Conservation (phyloP, 2,888 invertebrate genomes). For the Fissipunctia ypsillon region DNA sequence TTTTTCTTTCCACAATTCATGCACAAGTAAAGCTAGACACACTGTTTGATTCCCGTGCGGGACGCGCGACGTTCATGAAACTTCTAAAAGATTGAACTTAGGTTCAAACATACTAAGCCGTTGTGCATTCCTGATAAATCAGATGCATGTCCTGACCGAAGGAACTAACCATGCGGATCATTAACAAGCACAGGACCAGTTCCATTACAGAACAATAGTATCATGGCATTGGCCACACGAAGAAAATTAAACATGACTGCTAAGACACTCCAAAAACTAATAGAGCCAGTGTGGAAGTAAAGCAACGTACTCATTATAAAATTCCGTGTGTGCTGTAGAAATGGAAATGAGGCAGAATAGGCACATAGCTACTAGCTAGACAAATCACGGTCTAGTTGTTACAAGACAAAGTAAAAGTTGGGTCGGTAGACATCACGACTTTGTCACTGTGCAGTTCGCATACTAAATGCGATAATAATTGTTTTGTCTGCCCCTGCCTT, state of each 20-base stretch:
- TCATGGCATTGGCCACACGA: conserved; percentile 10
- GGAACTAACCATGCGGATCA: conserved; percentile 36
- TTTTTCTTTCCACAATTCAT: neutral
- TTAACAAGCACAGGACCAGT: conserved; percentile 36
- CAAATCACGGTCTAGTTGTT: conserved; percentile 73
- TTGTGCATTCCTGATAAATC: neutral
- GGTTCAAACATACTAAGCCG: neutral
- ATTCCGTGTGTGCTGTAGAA: conserved; percentile 62
- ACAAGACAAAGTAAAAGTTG: conserved; percentile 69
- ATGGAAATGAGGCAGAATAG: conserved; percentile 66
- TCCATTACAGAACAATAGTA: conserved; percentile 25
- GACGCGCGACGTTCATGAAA: no score
- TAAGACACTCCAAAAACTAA: conserved; percentile 1
- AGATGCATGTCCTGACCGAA: conserved; percentile 12
- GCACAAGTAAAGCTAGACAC: neutral
- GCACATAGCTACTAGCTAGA: conserved; percentile 65
- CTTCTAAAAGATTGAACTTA: neutral
- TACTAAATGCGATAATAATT: conserved; percentile 66
- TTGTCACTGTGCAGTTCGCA: conserved; percentile 56
- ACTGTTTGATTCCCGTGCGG: neutral
- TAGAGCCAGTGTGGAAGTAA: conserved; percentile 15
- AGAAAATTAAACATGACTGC: conserved; percentile 41
- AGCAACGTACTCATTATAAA: conserved; percentile 55
- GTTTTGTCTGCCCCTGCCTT: conserved; percentile 35
- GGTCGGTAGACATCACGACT: conserved; percentile 64